Base-by-base conservation (phyloP, 2,797 vertebrate species). In the Selene dorsalis region DNA sequence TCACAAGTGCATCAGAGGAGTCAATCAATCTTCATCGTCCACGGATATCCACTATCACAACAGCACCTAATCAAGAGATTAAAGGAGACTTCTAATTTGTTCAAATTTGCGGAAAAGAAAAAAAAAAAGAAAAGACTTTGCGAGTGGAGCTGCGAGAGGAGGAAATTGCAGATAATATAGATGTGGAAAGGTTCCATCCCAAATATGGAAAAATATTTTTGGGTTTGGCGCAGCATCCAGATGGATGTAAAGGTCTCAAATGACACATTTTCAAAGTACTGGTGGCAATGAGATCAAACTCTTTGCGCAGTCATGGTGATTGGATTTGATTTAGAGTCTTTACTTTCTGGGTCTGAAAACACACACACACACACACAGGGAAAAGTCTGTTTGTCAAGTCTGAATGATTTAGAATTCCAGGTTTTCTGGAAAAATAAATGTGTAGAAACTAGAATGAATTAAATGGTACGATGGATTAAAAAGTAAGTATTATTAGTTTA, bases 1-100 rank as follows among this genome's bases (percentile, higher is more conserved):
- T 89, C 83, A 64, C 80, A 61, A 84, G 63, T 70, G 80, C 75
- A 80, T 84, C 81, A 82, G 80, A 83, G 74, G 63, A 90, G 80
- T 90, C 89, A 85, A 90, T 95, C 91, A 92, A 91, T 93, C 93
- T 86, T 89, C 85, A 72, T 91, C 78, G 63, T 89, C 75, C 75
- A 84, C 4, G 77, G 85, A 87, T 89, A 92, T 89, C 84, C 79
- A 82, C 91, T 91, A 91, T 92, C 87, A 92, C 84, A 93, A 93
- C 90, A 91, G 55, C 73, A 73, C 76, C 91, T 78, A 92, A 93
- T 91, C 90, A 90, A 69, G 80, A 89, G 85, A 92, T 90, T 89
- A 91, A 93, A 94, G 90, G 70, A 86, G 69, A 80, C 73, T 76
- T 72, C 82, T 76, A 89, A 93, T 94, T 91, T 91, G 87, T 85